These are phyloP conservation scores for Tolmerus cingulatus DNA, from an alignment of 2,888 invertebrate species.

Conservation along the genomic window DNA sequence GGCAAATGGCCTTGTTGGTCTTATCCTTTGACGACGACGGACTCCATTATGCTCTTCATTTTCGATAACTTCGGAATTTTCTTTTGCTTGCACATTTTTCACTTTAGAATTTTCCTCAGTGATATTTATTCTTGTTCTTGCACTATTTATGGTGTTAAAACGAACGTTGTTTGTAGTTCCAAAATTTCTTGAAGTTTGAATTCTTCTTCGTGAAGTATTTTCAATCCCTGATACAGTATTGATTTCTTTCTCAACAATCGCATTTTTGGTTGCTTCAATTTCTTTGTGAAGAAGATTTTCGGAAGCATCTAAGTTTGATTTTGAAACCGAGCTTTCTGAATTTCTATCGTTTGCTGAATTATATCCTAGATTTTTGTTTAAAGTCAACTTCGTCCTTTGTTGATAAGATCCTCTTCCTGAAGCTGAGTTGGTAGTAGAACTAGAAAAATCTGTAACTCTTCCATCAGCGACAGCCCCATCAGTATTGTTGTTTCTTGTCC, in stretches of 20 bases:
- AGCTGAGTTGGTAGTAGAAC: not conserved
- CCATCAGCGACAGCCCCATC: not conserved
- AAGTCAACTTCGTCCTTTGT: not conserved
- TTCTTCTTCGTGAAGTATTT: not conserved
- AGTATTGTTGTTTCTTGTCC: slow-evolving; percentile 50
- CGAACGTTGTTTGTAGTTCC: not conserved
- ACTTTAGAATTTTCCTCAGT: not conserved
- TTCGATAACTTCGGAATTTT: not conserved
- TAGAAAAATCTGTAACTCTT: not conserved
- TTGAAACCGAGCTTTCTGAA: not conserved
- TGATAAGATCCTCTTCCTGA: not conserved
- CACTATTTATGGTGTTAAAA: not conserved
- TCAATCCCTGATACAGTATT: not conserved
- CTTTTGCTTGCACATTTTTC: not conserved
- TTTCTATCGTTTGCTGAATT: not conserved
- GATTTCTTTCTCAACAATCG: not conserved
- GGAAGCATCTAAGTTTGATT: not conserved
- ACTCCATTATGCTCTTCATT: not conserved
- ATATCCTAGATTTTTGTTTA: not conserved
- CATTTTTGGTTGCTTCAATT: not conserved
- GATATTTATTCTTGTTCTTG: not conserved
- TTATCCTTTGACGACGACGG: not conserved
- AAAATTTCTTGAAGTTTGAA: not conserved
- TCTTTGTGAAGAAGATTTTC: not conserved
- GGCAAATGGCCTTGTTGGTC: not conserved